A percentile compares a stretch with the other conserved stretches of the same genome.
phyloP scores from a whole-genome alignment of 2,797 vertebrate genomes.

The Sus cebifrons region DNA sequence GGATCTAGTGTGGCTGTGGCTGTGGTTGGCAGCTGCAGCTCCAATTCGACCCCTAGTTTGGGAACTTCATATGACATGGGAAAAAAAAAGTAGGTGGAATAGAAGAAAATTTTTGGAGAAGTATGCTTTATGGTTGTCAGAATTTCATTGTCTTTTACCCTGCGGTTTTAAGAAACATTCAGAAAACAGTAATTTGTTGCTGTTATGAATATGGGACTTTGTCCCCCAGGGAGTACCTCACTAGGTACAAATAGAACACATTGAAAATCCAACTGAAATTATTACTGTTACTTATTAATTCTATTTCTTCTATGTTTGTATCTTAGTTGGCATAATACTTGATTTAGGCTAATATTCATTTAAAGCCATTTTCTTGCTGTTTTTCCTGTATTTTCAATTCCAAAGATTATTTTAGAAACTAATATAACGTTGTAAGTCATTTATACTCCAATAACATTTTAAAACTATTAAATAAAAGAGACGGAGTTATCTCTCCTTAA shows the following conservation, averaged over 20 bases:
- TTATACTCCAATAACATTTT: too few species aligned
- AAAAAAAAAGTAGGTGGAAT: not conserved
- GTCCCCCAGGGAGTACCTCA: slow-evolving; percentile 40
- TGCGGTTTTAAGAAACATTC: slow-evolving; percentile 50
- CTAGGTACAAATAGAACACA: slow-evolving; percentile 33
- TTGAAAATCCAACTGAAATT: not conserved
- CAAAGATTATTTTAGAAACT: not conserved
- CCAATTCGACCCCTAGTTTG: too few species aligned
- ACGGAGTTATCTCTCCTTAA: slow-evolving; percentile 70
- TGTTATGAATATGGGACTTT: not conserved
- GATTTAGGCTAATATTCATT: not conserved
- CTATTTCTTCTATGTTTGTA: not conserved
- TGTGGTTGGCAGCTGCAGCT: too few species aligned
- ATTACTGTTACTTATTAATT: not conserved
- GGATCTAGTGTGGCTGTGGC: too few species aligned
- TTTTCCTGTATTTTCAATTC: slow-evolving; percentile 11
- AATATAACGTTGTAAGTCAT: too few species aligned
- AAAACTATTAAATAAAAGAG: too few species aligned
- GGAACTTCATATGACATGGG: too few species aligned
- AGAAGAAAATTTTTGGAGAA: not conserved
- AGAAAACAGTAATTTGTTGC: slow-evolving; percentile 6
- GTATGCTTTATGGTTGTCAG: not conserved
- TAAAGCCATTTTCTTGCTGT: not conserved
- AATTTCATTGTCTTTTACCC: not conserved
- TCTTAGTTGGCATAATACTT: not conserved